Conservation (phyloP, 2,888 invertebrate genomes). For the Eupithecia subumbrata region DNA sequence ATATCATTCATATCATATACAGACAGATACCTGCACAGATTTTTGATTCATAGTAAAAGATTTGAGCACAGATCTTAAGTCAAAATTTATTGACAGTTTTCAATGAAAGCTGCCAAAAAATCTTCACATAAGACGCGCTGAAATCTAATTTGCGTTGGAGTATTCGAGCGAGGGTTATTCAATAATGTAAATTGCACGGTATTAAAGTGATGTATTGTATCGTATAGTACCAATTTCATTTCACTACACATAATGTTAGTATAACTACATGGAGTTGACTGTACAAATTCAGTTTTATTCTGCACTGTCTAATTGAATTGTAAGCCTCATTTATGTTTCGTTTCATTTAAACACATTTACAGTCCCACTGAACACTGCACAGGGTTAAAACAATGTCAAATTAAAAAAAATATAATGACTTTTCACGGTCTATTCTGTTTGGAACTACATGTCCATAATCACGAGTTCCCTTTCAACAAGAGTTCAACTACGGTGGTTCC, state of each 20-base stretch:
- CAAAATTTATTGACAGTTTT: too few relatives aligned
- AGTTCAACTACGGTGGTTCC: slow-evolving; percentile 59
- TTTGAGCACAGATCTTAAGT: too few relatives aligned
- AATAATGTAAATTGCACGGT: background rate
- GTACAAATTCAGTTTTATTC: background rate
- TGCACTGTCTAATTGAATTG: background rate
- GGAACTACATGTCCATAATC: background rate
- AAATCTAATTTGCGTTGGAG: too few relatives aligned
- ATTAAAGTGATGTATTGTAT: background rate
- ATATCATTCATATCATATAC: background rate
- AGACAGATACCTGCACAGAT: background rate
- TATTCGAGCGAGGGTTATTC: too few relatives aligned
- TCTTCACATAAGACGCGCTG: too few relatives aligned
- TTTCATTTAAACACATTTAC: background rate
- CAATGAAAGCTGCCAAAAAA: too few relatives aligned
- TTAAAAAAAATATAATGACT: background rate
- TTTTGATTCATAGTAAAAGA: too few relatives aligned
- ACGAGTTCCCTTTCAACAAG: background rate
- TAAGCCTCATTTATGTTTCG: background rate
- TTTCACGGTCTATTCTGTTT: background rate
- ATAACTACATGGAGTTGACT: slow-evolving; percentile 1
- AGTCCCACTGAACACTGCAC: background rate
- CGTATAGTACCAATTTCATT: background rate
- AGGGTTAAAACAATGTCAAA: background rate
- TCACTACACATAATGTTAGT: background rate